Evolutionary conservation across 2,113 vertebrate genomes (phyloP).

Genomic region (Corydoras sp.): DNA sequence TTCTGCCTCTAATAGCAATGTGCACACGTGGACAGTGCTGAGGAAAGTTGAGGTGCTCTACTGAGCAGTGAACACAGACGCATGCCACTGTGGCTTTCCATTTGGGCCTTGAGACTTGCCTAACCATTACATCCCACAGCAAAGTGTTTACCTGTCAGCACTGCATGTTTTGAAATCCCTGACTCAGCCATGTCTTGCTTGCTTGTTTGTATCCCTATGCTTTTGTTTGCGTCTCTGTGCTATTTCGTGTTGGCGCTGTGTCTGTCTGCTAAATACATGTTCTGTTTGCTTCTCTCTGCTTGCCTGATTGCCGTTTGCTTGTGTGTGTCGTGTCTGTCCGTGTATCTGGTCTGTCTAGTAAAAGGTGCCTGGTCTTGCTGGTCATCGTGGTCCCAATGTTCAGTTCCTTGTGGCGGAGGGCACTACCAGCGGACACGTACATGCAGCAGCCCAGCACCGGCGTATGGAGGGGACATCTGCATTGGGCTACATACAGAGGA

Average conservation of each 20-base stretch:
- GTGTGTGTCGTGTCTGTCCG: conserved; percentile 38
- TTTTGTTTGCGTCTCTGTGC: conserved; percentile 7
- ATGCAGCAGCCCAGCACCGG: conserved; percentile 79
- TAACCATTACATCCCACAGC: conserved; percentile 19
- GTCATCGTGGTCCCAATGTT: conserved; percentile 94
- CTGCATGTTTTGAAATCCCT: conserved; percentile 8
- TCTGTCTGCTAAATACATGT: conserved; percentile 22
- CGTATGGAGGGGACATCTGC: conserved; percentile 87
- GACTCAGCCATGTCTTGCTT: conserved; percentile 19
- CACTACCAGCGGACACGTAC: conserved; percentile 92
- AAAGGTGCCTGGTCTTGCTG: conserved; percentile 94
- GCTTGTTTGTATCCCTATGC: conserved; percentile 7
- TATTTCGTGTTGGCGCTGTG: conserved; percentile 24
- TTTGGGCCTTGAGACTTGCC: not conserved
- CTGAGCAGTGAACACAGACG: not conserved
- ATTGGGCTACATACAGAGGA: conserved; percentile 96
- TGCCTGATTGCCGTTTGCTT: conserved; percentile 39
- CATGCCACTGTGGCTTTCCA: not conserved
- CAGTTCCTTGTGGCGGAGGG: conserved; percentile 88
- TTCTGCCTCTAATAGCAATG: conserved; percentile 20
- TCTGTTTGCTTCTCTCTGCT: conserved; percentile 29
- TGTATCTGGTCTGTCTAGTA: conserved; percentile 63
- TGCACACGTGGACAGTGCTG: conserved; percentile 21
- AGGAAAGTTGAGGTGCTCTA: conserved; percentile 14
- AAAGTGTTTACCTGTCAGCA: conserved; percentile 29